These are phyloP conservation scores for Eucidaris tribuloides DNA, from an alignment of 35 echinoderm and acorn worm genomes.

Conservation along the genomic window DNA sequence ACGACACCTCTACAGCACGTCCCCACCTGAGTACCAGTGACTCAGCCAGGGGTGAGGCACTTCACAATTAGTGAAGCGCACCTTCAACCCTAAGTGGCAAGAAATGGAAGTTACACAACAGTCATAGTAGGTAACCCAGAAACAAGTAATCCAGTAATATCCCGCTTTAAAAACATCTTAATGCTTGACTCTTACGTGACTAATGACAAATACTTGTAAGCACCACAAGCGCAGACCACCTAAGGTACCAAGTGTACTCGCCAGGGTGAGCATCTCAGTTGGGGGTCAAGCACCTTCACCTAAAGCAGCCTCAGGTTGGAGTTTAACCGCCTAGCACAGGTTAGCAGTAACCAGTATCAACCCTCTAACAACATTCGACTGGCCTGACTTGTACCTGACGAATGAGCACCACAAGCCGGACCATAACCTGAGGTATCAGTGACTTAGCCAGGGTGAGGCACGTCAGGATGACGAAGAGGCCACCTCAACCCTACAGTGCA, in stretches of 20 bases:
- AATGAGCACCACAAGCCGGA: constrained; percentile 62
- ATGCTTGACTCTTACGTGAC: too few relatives aligned
- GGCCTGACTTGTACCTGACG: constrained; percentile 42
- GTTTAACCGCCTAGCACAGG: neutral
- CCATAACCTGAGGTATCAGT: constrained; percentile 64
- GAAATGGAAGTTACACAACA: constrained; percentile 45
- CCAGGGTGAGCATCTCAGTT: too few relatives aligned
- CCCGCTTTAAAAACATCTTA: too few relatives aligned
- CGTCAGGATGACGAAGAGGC: constrained; percentile 36
- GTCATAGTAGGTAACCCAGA: constrained; percentile 24
- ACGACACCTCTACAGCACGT: constrained; percentile 35
- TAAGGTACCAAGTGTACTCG: too few relatives aligned
- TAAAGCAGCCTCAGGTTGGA: too few relatives aligned
- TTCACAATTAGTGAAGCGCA: constrained; percentile 34
- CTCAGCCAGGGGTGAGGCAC: constrained; percentile 5
- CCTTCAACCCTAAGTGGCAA: too few relatives aligned
- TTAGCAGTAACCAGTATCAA: constrained; percentile 24
- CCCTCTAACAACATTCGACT: constrained; percentile 9
- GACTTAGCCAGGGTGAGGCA: constrained; percentile 37
- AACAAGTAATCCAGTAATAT: constrained; percentile 43
- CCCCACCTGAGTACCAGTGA: constrained; percentile 42
- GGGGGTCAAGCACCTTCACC: neutral
- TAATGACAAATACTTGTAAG: too few relatives aligned
- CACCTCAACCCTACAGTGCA: too few relatives aligned
- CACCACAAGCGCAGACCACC: too few relatives aligned